A percentile compares a stretch with the other conserved stretches of the same genome.
Conservation (phyloP, 2,888 invertebrate genomes). For the Oscheius sp. region DNA sequence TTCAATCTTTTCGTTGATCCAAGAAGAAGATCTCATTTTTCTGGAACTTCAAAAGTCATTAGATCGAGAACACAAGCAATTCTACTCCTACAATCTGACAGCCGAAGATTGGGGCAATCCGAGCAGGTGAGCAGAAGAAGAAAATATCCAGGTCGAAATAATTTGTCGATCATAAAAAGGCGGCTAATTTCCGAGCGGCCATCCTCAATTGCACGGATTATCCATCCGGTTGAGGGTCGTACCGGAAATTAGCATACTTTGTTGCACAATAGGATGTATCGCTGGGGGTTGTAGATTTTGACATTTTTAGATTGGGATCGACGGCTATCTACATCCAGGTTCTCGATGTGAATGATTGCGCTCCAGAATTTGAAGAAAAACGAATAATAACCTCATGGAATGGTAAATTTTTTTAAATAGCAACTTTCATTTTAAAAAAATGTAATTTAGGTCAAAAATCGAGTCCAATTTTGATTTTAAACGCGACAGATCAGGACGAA, state of each 20-base stretch:
- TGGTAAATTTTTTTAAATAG: too few species aligned
- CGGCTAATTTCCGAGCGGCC: slow-evolving; percentile 18
- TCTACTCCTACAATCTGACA: slow-evolving; percentile 86
- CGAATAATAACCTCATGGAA: slow-evolving; percentile 7
- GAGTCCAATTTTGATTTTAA: not conserved
- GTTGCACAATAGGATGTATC: not conserved
- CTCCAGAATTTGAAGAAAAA: slow-evolving; percentile 79
- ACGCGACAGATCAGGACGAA: slow-evolving; percentile 14
- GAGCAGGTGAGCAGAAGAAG: not conserved
- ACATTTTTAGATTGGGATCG: slow-evolving; percentile 28
- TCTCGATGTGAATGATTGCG: slow-evolving; percentile 89
- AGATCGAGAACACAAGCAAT: slow-evolving; percentile 87
- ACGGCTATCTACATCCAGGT: slow-evolving; percentile 39
- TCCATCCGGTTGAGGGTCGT: slow-evolving; percentile 2
- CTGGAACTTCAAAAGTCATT: slow-evolving; percentile 88
- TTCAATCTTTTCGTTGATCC: not conserved
- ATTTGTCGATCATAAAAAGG: slow-evolving; percentile 26
- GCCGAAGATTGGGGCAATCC: slow-evolving; percentile 83
- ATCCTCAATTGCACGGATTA: slow-evolving; percentile 22
- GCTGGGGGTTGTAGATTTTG: not conserved
- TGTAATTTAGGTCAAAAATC: slow-evolving; percentile 1
- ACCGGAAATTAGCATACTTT: slow-evolving; percentile 27
- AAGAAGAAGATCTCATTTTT: slow-evolving; percentile 29
- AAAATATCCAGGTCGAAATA: slow-evolving; percentile 14
- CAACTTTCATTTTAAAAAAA: not conserved